Evolutionary conservation across 2,113 vertebrate species (phyloP), one percentile per base, ranked within the genome.

Genomic region (Collichthys lucidus): DNA sequence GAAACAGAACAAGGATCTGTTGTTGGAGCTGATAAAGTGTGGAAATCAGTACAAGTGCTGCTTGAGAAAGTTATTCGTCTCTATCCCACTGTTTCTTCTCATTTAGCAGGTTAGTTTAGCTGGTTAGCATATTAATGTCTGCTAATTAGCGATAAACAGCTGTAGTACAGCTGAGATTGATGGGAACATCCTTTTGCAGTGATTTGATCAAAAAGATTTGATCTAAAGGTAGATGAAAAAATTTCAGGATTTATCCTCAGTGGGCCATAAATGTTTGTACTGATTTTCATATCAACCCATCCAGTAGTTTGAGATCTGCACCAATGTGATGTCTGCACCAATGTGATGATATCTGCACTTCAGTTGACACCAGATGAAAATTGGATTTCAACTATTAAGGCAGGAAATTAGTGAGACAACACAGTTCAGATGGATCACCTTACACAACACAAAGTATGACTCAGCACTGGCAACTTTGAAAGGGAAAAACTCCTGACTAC

Each of bases 401-500:
- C 59, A 46, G 66, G 71, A 73, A 83, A 60, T 65, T 44, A 53
- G 14, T 15, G 64, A 84, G 74, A 81, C 52, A 73, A 52, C 53
- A 16, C 20, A 22, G 24, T 24, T 15, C 0, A 31, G 61, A 74
- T 72, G 12, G 56, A 80, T 84, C 76, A 77, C 63, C 72, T 77
- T 64, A 42, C 57, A 75, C 78, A 68, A 47, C 53, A 71, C 22
- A 60, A 46, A 50, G 65, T 50, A 16, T 85, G 83, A 80, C 59
- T 86, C 79, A 84, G 86, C 79, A 73, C 61, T 74, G 83, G 57
- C 46, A 80, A 52, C 55, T 79, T 61, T 85, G 42, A 71, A 84
- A 71, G 59, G 86, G 62, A 83, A 82, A 88, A 79, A 57, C 65
- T 65, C 74, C 79, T 74, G 78, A 79, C 87, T 72, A 50, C 78